phyloP scores from a whole-genome alignment of 2,888 invertebrate species.

The Balanococcus diminutus region DNA sequence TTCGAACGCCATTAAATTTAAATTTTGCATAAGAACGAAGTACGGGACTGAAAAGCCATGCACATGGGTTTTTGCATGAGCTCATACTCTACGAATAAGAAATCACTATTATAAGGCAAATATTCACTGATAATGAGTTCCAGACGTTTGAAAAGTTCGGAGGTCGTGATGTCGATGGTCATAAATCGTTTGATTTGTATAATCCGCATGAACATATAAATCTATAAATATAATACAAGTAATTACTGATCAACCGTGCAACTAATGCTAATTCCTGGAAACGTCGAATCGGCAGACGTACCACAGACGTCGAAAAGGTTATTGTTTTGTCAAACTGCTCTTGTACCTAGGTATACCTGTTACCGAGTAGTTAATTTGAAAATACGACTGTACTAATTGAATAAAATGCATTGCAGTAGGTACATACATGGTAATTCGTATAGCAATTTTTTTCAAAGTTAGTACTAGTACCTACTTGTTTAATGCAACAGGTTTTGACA shows the following conservation, averaged over 20 bases:
- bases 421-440: too few species aligned
- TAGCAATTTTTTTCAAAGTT: too few species aligned
- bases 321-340: too few species aligned
- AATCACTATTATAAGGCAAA: background rate
- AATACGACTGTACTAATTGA: too few species aligned
- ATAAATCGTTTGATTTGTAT: background rate
- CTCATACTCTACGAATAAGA: too few species aligned
- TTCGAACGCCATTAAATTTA: too few species aligned
- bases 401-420: too few species aligned
- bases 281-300: background rate
- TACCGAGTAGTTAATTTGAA: background rate
- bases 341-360: too few species aligned
- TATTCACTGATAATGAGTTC: background rate
- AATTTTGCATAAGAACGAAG: background rate
- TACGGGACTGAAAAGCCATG: background rate
- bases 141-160: background rate
- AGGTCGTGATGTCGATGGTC: background rate
- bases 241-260: background rate
- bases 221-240: background rate
- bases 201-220: background rate
- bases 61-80: too few species aligned
- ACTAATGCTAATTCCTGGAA: background rate
- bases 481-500: too few species aligned
- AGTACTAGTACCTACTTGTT: too few species aligned
- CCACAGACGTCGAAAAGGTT: background rate